Conservation (phyloP, 2,113 vertebrate genomes). For the Ctenodactylus gundi region DNA sequence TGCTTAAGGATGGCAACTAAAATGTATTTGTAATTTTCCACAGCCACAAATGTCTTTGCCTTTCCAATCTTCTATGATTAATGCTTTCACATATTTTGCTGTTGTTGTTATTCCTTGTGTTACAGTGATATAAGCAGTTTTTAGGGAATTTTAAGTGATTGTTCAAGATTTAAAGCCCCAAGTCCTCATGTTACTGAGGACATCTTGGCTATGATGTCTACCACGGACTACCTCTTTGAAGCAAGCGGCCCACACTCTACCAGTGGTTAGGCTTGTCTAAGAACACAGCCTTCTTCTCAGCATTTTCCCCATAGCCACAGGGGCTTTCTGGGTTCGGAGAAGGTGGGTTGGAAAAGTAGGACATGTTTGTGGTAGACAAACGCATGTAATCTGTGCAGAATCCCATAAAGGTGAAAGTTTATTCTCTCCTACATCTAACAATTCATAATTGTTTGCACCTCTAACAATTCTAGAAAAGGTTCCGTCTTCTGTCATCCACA, state of each 20-base stretch:
- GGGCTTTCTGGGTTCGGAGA: not conserved
- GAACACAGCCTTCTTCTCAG: not conserved
- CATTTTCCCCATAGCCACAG: not conserved
- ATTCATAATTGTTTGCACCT: not conserved
- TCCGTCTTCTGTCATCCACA: not conserved
- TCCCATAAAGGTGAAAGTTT: not conserved
- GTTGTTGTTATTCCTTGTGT: constrained; percentile 16
- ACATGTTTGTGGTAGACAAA: not conserved
- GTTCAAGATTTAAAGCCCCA: constrained; percentile 18
- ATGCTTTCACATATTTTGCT: constrained; percentile 72
- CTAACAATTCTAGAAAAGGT: not conserved
- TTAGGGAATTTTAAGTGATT: constrained; percentile 32
- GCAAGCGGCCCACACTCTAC: not conserved
- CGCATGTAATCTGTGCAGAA: not conserved
- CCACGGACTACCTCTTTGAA: not conserved
- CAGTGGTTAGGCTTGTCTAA: not conserved
- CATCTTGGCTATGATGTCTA: constrained; percentile 10
- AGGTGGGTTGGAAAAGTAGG: not conserved
- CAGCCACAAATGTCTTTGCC: constrained; percentile 69
- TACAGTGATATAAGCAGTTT: constrained; percentile 42
- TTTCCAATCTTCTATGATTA: constrained; percentile 73
- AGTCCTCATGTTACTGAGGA: not conserved
- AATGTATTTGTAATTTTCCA: constrained; percentile 68
- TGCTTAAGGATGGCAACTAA: constrained; percentile 68
- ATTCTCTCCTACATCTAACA: not conserved